phyloP scores from a whole-genome alignment of 1,140 invertebrate genomes.

The Sitodiplosis mosellana region DNA sequence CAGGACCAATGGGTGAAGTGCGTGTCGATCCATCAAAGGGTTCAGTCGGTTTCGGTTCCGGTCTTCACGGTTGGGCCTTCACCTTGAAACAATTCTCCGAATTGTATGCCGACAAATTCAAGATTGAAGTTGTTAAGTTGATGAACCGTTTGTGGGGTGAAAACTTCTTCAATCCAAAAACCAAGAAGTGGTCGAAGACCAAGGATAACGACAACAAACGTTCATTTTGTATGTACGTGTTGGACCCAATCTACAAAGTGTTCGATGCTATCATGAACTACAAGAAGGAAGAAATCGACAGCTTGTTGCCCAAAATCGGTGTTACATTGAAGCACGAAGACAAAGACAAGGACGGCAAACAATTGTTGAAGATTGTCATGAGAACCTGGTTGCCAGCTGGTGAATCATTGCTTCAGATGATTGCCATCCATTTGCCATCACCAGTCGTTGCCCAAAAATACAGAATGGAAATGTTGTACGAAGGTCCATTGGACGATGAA shows the following conservation, averaged over 20 bases:
- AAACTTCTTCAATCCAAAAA: conserved; percentile 93
- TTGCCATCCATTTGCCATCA: conserved; percentile 97
- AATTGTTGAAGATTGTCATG: conserved; percentile 89
- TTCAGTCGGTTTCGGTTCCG: conserved; percentile 98
- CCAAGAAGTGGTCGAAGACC: conserved; percentile 95
- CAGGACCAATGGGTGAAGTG: conserved; percentile 97
- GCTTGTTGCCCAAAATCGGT: conserved; percentile 71
- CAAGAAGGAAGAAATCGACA: conserved; percentile 85
- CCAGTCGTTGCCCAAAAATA: conserved; percentile 98
- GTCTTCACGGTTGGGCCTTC: conserved; percentile 98
- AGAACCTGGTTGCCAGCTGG: conserved; percentile 98
- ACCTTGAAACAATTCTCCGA: conserved; percentile 98
- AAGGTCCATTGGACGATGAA: conserved; percentile 94
- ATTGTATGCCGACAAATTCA: conserved; percentile 98
- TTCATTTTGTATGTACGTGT: conserved; percentile 96
- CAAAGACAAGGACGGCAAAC: conserved; percentile 87
- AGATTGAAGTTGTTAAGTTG: conserved; percentile 90
- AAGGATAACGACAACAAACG: conserved; percentile 81
- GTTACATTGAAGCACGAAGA: conserved; percentile 89
- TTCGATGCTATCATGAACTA: conserved; percentile 98
- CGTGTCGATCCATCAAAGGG: conserved; percentile 93
- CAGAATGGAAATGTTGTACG: conserved; percentile 97
- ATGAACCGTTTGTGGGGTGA: conserved; percentile 97
- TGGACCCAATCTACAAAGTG: conserved; percentile 98
- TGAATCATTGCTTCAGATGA: conserved; percentile 99